A percentile compares a stretch with the other conserved stretches of the same genome.
Evolutionary conservation across 2,888 invertebrate species (phyloP).

Genomic region (Drosophila trichaetosa): DNA sequence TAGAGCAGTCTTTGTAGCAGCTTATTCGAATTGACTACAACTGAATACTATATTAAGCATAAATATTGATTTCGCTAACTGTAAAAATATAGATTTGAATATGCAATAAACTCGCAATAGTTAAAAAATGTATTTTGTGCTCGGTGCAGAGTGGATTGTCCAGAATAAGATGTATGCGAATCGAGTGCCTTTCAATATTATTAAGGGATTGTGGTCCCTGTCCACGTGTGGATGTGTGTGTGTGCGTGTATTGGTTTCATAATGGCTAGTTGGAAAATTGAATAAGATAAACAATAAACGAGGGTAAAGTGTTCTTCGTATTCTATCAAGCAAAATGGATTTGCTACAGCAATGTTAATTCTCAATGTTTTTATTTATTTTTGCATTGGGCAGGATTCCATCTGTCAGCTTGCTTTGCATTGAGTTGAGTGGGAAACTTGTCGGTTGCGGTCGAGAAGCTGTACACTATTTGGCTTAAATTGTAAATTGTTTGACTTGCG

Average conservation of each 20-base stretch:
- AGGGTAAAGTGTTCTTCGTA: not conserved
- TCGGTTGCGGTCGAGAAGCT: slow-evolving; percentile 17
- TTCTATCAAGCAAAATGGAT: slow-evolving; percentile 5
- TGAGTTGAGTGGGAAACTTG: not conserved
- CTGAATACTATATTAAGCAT: not conserved
- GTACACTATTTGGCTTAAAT: slow-evolving; percentile 10
- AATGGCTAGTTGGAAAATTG: slow-evolving; percentile 35
- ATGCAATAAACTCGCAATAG: slow-evolving; percentile 1
- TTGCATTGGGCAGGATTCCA: not conserved
- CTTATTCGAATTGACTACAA: not conserved
- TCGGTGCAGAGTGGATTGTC: slow-evolving; percentile 33
- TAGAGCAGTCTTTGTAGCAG: not conserved
- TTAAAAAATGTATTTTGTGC: not conserved
- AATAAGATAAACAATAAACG: slow-evolving; percentile 40
- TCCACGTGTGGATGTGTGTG: slow-evolving; percentile 12
- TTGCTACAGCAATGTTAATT: slow-evolving; percentile 13
- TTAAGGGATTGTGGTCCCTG: slow-evolving; percentile 42
- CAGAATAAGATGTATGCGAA: slow-evolving; percentile 61
- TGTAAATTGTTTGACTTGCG: slow-evolving; percentile 23
- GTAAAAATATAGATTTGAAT: not conserved
- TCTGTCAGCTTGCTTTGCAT: slow-evolving; percentile 4
- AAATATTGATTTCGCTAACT: not conserved
- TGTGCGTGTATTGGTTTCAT: not conserved
- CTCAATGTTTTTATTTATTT: slow-evolving; percentile 1
- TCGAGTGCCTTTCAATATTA: slow-evolving; percentile 71